Evolutionary conservation across 2,113 vertebrate species (phyloP).

Genomic region (Microtus ochrogaster): DNA sequence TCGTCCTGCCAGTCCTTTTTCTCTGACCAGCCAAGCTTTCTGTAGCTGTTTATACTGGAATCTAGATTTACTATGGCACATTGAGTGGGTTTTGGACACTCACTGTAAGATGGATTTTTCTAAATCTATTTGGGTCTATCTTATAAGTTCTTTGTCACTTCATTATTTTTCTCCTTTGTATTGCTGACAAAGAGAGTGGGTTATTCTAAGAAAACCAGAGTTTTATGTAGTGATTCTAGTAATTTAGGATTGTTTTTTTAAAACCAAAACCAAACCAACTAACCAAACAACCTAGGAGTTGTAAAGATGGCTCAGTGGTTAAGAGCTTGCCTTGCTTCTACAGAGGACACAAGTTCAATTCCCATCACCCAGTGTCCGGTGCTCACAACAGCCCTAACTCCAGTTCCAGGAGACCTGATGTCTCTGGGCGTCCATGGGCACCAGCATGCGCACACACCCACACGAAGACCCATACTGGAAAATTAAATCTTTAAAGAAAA

Average conservation of each 20-base stretch:
- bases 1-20: neutral
- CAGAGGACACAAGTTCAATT: neutral
- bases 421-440: no score
- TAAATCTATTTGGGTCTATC: neutral
- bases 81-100: neutral
- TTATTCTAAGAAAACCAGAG: neutral
- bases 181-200: neutral
- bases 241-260: neutral
- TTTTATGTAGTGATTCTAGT: neutral
- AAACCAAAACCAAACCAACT: neutral
- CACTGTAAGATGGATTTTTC: conserved; percentile 32
- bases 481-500: neutral
- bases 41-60: neutral
- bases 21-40: neutral
- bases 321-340: neutral
- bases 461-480: neutral
- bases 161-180: conserved; percentile 1
- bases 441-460: neutral
- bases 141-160: neutral
- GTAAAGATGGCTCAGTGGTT: neutral
- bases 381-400: neutral
- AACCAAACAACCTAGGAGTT: neutral
- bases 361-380: neutral
- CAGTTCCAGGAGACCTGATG: neutral
- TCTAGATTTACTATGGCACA: conserved; percentile 2